Percentiles rank a stretch among this genome's conserved stretches.
Evolutionary conservation across 2,113 vertebrate species (phyloP).

Genomic region (Oxygymnocypris stewartii): DNA sequence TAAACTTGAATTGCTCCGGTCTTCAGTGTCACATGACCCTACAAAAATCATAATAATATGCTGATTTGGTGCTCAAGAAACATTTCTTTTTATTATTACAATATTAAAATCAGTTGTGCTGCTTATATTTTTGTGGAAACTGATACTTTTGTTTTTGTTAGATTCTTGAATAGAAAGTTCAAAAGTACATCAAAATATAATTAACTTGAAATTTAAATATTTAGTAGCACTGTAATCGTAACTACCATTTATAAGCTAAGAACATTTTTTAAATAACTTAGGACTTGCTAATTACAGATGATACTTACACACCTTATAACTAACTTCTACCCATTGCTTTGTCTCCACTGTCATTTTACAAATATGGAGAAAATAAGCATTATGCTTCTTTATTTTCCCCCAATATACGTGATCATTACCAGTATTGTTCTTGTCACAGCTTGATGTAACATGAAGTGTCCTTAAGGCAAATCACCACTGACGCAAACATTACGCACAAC

Average conservation of each 20-base stretch:
- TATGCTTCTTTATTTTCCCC: background rate
- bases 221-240: background rate
- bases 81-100: background rate
- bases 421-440: slow-evolving; percentile 1
- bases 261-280: background rate
- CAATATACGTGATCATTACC: background rate
- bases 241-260: background rate
- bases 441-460: slow-evolving; percentile 24
- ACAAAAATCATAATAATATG: background rate
- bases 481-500: background rate
- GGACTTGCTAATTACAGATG: background rate
- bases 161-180: background rate
- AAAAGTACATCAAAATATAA: background rate
- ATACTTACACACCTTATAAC: background rate
- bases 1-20: background rate
- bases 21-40: background rate
- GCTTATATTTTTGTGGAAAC: background rate
- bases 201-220: background rate
- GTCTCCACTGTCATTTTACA: background rate
- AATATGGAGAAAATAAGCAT: background rate
- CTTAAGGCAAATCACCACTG: slow-evolving; percentile 25
- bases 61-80: background rate
- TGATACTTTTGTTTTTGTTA: background rate
- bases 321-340: background rate
- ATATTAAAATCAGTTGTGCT: background rate